These are phyloP conservation scores for Ips typographus DNA, from an alignment of 1,140 invertebrate species.

Conservation along the genomic window DNA sequence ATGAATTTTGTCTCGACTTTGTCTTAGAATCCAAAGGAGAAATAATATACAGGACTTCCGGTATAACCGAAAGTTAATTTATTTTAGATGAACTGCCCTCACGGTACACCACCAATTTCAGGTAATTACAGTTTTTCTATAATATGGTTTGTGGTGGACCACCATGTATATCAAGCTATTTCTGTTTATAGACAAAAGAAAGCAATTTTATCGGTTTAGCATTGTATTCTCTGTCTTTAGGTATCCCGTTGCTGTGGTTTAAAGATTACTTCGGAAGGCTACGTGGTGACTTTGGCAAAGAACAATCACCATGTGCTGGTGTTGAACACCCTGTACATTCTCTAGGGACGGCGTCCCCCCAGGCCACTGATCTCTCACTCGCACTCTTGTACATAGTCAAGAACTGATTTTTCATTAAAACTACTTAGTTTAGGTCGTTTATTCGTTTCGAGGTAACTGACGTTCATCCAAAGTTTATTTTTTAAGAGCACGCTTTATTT, in stretches of 20 bases:
- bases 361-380: conserved; percentile 47
- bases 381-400: conserved; percentile 46
- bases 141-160: too few relatives aligned
- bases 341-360: conserved; percentile 55
- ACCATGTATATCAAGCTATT: too few relatives aligned
- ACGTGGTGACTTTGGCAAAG: conserved; percentile 95
- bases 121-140: too few relatives aligned
- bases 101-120: too few relatives aligned
- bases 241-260: conserved; percentile 96
- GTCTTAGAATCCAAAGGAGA: too few relatives aligned
- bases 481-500: conserved; percentile 37
- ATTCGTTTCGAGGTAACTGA: conserved; percentile 40
- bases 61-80: too few relatives aligned
- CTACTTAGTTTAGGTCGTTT: conserved; percentile 38
- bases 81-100: too few relatives aligned
- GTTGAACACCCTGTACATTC: conserved; percentile 92
- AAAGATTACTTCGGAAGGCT: conserved; percentile 95
- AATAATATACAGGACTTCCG: too few relatives aligned
- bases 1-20: too few relatives aligned
- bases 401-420: conserved; percentile 49
- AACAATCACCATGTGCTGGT: conserved; percentile 98
- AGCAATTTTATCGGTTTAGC: conserved; percentile 22
- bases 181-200: neutral
- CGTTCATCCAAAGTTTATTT: conserved; percentile 40
- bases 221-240: conserved; percentile 59